phyloP scores from a whole-genome alignment of 2,113 vertebrate species.

The Micromys minutus region DNA sequence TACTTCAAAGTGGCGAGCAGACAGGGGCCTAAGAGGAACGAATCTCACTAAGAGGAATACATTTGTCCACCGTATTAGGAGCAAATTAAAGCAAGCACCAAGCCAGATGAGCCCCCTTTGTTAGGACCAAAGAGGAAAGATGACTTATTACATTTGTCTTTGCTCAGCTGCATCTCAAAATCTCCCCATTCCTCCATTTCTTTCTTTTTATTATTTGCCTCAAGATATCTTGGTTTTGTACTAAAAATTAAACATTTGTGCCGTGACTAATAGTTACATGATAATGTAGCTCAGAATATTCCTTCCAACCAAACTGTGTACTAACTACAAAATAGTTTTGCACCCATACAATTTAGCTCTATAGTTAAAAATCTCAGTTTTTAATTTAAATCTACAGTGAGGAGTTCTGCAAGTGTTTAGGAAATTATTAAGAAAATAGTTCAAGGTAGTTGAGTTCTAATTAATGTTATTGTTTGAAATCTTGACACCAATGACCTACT shows the following conservation, averaged over 20 bases:
- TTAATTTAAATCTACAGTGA: neutral
- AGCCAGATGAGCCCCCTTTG: neutral
- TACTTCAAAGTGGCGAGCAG: conserved; percentile 6
- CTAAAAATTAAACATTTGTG: neutral
- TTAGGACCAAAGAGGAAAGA: neutral
- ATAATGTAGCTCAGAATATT: neutral
- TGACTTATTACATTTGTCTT: conserved; percentile 32
- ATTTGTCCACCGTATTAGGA: neutral
- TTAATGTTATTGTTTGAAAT: neutral
- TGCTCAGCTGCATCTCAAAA: neutral
- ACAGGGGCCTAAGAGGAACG: neutral
- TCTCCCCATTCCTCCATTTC: neutral
- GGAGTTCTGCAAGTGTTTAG: conserved; percentile 6
- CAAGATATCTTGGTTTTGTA: conserved; percentile 29
- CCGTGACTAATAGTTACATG: neutral
- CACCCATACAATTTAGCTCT: neutral
- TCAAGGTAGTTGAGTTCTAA: neutral
- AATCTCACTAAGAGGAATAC: too few species aligned
- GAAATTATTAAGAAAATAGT: conserved; percentile 7
- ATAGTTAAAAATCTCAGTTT: neutral
- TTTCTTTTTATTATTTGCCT: conserved; percentile 27
- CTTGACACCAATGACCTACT: neutral
- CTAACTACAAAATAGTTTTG: neutral
- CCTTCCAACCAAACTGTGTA: neutral
- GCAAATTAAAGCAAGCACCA: neutral